These are phyloP conservation scores for Choristoneura fumiferana DNA, from an alignment of 1,140 invertebrate genomes.

Conservation along the genomic window DNA sequence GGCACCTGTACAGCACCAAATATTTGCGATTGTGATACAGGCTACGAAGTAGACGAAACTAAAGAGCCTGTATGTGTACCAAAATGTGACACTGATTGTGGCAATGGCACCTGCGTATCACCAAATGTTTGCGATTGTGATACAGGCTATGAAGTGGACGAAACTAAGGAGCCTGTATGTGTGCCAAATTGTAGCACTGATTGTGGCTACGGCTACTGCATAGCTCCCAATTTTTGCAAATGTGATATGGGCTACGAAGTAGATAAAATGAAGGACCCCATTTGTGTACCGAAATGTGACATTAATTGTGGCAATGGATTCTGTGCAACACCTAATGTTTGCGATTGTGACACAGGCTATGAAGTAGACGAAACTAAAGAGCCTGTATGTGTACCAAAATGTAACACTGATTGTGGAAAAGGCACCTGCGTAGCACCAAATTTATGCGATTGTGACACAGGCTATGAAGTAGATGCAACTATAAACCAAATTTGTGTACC, in stretches of 20 bases:
- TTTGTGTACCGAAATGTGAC: slow-evolving; percentile 55
- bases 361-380: slow-evolving; percentile 16
- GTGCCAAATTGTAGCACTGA: slow-evolving; percentile 54
- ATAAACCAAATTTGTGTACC: slow-evolving; percentile 45
- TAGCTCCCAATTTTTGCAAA: slow-evolving; percentile 64
- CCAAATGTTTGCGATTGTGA: slow-evolving; percentile 69
- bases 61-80: slow-evolving; percentile 48
- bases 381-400: slow-evolving; percentile 39
- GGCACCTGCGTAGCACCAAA: slow-evolving; percentile 74
- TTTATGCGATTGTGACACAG: slow-evolving; percentile 54
- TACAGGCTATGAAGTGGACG: slow-evolving; percentile 41
- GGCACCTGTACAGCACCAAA: slow-evolving; percentile 77
- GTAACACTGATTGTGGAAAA: slow-evolving; percentile 37
- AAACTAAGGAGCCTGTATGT: slow-evolving; percentile 31
- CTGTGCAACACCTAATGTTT: slow-evolving; percentile 25
- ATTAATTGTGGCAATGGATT: slow-evolving; percentile 26
- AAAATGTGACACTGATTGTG: slow-evolving; percentile 56
- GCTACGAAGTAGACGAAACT: slow-evolving; percentile 50
- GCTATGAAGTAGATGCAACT: slow-evolving; percentile 25
- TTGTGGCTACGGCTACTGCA: slow-evolving; percentile 71
- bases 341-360: slow-evolving; percentile 28
- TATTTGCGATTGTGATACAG: slow-evolving; percentile 74
- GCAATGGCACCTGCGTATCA: slow-evolving; percentile 57
- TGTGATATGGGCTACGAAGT: background rate
- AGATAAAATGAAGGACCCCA: slow-evolving; percentile 25